Base-by-base conservation (phyloP, 2,888 invertebrate species). In the Pollenia angustigena region DNA sequence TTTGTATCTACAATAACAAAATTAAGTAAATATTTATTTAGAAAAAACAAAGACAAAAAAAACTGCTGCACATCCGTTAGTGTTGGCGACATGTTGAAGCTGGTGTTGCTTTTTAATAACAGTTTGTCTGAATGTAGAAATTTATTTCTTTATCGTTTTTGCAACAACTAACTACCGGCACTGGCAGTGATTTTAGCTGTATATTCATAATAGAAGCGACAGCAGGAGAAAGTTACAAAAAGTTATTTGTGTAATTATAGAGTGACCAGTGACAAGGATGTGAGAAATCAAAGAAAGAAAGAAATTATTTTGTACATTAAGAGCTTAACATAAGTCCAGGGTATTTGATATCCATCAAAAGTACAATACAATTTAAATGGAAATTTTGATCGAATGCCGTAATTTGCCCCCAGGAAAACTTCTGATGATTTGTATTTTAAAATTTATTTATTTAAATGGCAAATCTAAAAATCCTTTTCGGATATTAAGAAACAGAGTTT, bases 11-110 rank as follows among this genome's bases (percentile, higher is more conserved):
- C 42, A 66, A 56, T 46, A 78, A 71, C 72, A 66, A 81, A 68
- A 81, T 68, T 75, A 78, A 69, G 72, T 72, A 78, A 78, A 83
- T 72, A 83, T 83, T 83, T 83, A 72, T 72, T 72, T 18, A 44
- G 9, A 48, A 6, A 32, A 6, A 32, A 6, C 18, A 18, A 18
- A n/a, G n/a, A n/a, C n/a, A n/a, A 23, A 23, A 32, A 82, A 74
- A 72, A 78, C 50, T 71, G 62, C 58, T 56, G 48, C 50, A 64
- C 50, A 72, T 78, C 83, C 78, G 71, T 52, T 72, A 52, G 32
- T 78, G 71, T 83, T 69, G 44, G 46, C 54, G 72, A 62, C 76
- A 82, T 76, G 52, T 69, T 78, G 76, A 40, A 71, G 58, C 42
- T 76, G 64, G 50, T 66, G 48, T 56, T 83, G 16, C 64, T 48